Evolutionary conservation across 35 echinoderm and acorn worm species (phyloP), one percentile per base, ranked within the genome.

Genomic region (Apostichopus parvimensis): DNA sequence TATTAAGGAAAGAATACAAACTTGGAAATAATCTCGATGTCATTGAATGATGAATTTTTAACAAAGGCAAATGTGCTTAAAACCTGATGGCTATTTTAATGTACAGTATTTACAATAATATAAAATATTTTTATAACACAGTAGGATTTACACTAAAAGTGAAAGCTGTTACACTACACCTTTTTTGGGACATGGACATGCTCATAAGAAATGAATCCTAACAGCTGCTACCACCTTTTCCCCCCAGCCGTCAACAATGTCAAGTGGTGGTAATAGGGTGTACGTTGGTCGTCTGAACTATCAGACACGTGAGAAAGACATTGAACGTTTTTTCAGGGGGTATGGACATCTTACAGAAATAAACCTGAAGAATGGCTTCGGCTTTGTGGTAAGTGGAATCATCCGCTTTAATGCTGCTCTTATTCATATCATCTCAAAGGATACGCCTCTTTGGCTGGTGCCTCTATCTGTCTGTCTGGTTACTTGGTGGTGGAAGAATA

Each of bases 281-380:
- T 94, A 94, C 60, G 80, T 94, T 68, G 93, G 93, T 15, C 88
- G 93, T 66, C 88, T 94, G 75, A 94, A 71, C 80, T 90, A 94
- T 77, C 93, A 94, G 68, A 88, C 93, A 73, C 77, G 93, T 84
- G 93, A 94, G 73, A 94, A 91, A 82, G 93, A 94, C 87, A 79
- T 94, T 54, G 93, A 94, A 24, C 76, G 88, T 20, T 94, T 94
- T 91, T 94, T 94, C 88, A 79, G 80, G 68, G 93, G 93, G 45
- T 94, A 73, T 94, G 93, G 93, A 52, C 77, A 88, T 22, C 64
- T 94, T 0, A 57, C 77, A 86, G 93, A 94, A 84, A 80, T 94
- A 57, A 94, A 94, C 65, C 80, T 94, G 26, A 94, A 94, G 80
- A 94, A 94, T 94, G 93, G 93, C 59, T 94, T 94, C 77, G 93